Evolutionary conservation across 1,140 invertebrate species (phyloP).

Genomic region (Drosophila fuyamai): DNA sequence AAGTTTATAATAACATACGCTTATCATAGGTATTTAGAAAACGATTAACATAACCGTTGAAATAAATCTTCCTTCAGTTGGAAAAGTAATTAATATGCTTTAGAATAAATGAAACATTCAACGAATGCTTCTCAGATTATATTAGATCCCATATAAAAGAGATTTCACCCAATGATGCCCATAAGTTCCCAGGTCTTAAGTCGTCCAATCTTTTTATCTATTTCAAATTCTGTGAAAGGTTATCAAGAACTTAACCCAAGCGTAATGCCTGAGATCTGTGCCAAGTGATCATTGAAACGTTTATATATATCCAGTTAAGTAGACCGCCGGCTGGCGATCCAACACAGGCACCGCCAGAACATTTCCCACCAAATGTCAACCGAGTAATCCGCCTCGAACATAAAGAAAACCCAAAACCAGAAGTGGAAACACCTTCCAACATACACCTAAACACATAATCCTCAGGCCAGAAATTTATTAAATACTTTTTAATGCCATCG

Average conservation of each 20-base stretch:
- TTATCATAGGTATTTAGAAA: not conserved
- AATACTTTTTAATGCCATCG: conserved; percentile 76
- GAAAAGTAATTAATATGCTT: not conserved
- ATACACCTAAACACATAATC: conserved; percentile 65
- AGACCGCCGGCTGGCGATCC: conserved; percentile 22
- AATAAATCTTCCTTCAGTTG: conserved; percentile 1
- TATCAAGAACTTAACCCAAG: conserved; percentile 58
- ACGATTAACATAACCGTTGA: not conserved
- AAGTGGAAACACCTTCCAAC: conserved; percentile 37
- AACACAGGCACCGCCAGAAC: conserved; percentile 41
- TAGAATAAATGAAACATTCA: not conserved
- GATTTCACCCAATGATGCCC: conserved; percentile 3
- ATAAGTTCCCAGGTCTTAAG: conserved; percentile 23
- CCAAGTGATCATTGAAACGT: conserved; percentile 61
- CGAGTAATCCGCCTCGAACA: conserved; percentile 39
- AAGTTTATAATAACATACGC: not conserved
- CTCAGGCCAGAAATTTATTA: conserved; percentile 69
- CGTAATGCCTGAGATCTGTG: conserved; percentile 40
- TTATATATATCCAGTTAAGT: conserved; percentile 60
- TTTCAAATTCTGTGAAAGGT: conserved; percentile 33
- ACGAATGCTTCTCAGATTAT: not conserved
- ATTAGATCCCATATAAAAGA: not conserved
- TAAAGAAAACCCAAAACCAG: conserved; percentile 32
- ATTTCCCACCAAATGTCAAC: conserved; percentile 74
- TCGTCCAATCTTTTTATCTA: conserved; percentile 19